These are phyloP conservation scores for Phaedon cochleariae DNA, from an alignment of 2,888 invertebrate genomes.

Conservation along the genomic window DNA sequence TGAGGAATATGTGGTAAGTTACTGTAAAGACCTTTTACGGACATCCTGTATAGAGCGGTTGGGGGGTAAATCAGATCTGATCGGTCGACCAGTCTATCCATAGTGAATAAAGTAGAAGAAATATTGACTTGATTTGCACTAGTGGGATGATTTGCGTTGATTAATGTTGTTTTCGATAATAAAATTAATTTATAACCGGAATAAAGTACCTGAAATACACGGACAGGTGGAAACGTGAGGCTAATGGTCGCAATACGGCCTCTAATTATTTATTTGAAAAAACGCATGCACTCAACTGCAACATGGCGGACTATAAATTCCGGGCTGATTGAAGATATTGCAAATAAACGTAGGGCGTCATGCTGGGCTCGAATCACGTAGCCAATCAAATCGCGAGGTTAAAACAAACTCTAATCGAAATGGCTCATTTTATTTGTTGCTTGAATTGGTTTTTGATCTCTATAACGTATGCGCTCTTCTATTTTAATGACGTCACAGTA, in stretches of 20 bases:
- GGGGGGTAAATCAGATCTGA: no score
- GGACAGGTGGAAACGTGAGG: slow-evolving; percentile 43
- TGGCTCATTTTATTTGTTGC: background rate
- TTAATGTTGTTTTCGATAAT: slow-evolving; percentile 16
- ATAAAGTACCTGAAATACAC: slow-evolving; percentile 44
- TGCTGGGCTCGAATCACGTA: slow-evolving; percentile 43
- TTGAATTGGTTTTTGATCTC: background rate
- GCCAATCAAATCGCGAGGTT: slow-evolving; percentile 32
- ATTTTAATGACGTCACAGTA: no score
- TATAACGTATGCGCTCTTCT: no score
- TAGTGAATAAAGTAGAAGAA: no score
- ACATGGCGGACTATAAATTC: slow-evolving; percentile 46
- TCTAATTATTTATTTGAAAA: slow-evolving; percentile 48
- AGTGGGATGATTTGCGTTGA: background rate
- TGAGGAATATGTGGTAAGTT: no score
- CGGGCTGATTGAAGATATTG: slow-evolving; percentile 49
- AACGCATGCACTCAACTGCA: slow-evolving; percentile 39
- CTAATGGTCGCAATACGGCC: slow-evolving; percentile 46
- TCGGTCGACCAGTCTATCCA: no score
- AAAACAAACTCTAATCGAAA: background rate
- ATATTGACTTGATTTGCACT: background rate
- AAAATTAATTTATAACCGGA: slow-evolving; percentile 37
- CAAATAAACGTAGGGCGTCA: slow-evolving; percentile 45
- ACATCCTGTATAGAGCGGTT: no score
- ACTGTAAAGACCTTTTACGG: no score